Evolutionary conservation across 2,888 invertebrate species (phyloP).

Genomic region (Melinopterus prodromus): DNA sequence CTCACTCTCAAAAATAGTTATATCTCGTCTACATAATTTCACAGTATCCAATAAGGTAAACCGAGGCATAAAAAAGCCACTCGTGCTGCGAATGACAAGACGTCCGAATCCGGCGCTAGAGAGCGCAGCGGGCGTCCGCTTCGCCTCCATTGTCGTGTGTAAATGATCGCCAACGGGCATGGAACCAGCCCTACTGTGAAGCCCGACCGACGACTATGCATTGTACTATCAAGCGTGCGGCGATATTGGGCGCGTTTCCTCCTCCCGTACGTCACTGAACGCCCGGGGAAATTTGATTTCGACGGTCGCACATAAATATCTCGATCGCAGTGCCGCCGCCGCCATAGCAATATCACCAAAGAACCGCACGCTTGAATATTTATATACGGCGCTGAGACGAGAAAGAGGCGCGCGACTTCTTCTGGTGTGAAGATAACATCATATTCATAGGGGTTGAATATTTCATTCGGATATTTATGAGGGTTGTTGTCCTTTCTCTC

Average conservation of each 20-base stretch:
- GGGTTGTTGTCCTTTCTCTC: neutral
- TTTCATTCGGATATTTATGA: neutral
- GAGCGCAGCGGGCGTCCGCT: neutral
- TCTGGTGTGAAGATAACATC: constrained; percentile 4
- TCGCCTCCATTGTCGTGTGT: neutral
- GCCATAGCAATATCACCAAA: neutral
- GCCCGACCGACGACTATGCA: constrained; percentile 4
- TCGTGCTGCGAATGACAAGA: constrained; percentile 4
- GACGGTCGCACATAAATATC: neutral
- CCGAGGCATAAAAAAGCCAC: neutral
- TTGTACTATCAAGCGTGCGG: neutral
- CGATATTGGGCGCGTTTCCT: neutral
- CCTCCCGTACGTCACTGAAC: neutral
- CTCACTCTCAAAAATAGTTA: no score
- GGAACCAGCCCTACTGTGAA: neutral
- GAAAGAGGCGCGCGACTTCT: neutral
- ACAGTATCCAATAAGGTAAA: neutral
- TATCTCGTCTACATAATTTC: neutral
- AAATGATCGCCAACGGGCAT: constrained; percentile 4
- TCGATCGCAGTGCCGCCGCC: neutral
- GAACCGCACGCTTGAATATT: constrained; percentile 4
- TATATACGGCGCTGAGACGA: neutral
- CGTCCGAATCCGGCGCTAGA: neutral
- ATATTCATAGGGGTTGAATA: constrained; percentile 4
- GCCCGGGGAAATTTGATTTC: constrained; percentile 4